These are phyloP conservation scores for Remorina albescens DNA, from an alignment of 2,797 vertebrate species.

Conservation along the genomic window DNA sequence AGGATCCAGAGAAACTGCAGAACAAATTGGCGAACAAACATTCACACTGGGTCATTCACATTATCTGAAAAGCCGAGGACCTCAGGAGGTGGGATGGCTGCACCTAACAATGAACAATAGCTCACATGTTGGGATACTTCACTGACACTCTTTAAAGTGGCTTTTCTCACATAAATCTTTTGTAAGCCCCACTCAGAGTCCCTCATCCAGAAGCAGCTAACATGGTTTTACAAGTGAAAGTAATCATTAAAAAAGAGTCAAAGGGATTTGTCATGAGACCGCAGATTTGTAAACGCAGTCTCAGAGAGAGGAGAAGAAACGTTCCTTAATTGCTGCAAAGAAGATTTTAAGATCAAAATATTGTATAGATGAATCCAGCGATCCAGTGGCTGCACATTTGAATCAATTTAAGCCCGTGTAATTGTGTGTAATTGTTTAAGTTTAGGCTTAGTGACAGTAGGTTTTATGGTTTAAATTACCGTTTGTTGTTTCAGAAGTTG, in stretches of 20 bases:
- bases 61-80: constrained; percentile 63
- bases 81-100: constrained; percentile 61
- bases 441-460: too few relatives aligned
- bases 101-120: constrained; percentile 64
- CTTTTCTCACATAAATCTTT: constrained; percentile 68
- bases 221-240: constrained; percentile 44
- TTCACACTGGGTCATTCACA: constrained; percentile 78
- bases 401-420: background rate
- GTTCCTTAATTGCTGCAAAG: constrained; percentile 27
- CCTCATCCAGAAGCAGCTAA: constrained; percentile 38
- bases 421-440: background rate
- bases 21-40: constrained; percentile 86
- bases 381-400: background rate
- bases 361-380: background rate
- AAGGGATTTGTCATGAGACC: constrained; percentile 42
- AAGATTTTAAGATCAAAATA: constrained; percentile 4
- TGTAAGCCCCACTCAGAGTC: constrained; percentile 33
- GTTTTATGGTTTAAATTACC: background rate
- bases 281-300: constrained; percentile 33
- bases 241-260: constrained; percentile 41
- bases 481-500: background rate
- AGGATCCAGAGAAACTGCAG: constrained; percentile 75
- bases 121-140: constrained; percentile 66
- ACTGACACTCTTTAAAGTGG: constrained; percentile 60
- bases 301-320: constrained; percentile 24